Evolutionary conservation across 2,888 invertebrate species (phyloP).

Genomic region (Lasioglossum villosulum): DNA sequence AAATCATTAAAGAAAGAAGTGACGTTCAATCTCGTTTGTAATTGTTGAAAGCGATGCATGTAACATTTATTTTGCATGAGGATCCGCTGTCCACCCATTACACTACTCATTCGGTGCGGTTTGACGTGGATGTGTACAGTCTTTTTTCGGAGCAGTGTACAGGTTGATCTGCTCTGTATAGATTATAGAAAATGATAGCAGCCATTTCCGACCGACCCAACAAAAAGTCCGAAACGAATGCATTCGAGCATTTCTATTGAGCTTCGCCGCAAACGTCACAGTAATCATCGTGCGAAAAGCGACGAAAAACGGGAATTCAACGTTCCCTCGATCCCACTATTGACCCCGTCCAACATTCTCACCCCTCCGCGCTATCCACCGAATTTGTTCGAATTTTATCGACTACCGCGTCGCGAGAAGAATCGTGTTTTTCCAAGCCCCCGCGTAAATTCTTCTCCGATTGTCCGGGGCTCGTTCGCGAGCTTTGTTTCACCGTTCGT

Average conservation of each 20-base stretch:
- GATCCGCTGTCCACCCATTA: too few species aligned
- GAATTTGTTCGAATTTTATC: slow-evolving; percentile 16
- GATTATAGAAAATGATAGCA: not conserved
- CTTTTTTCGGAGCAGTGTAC: too few species aligned
- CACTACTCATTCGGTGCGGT: too few species aligned
- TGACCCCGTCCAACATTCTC: not conserved
- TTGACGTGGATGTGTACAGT: too few species aligned
- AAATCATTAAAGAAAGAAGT: too few species aligned
- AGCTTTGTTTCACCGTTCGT: slow-evolving; percentile 28
- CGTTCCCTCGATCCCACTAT: not conserved
- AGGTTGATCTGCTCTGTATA: not conserved
- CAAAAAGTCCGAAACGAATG: not conserved
- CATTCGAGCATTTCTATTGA: not conserved
- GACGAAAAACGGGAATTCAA: not conserved
- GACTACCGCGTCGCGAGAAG: not conserved
- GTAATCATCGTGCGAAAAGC: not conserved
- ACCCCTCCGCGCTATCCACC: not conserved
- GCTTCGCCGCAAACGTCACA: not conserved
- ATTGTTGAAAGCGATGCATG: too few species aligned
- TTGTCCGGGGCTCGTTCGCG: not conserved
- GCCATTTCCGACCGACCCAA: not conserved
- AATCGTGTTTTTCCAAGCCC: not conserved
- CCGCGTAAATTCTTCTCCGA: slow-evolving; percentile 11
- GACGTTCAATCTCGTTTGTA: too few species aligned
- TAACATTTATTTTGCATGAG: too few species aligned